phyloP scores from a whole-genome alignment of 1,140 invertebrate genomes.

The Glossosoma conforme region DNA sequence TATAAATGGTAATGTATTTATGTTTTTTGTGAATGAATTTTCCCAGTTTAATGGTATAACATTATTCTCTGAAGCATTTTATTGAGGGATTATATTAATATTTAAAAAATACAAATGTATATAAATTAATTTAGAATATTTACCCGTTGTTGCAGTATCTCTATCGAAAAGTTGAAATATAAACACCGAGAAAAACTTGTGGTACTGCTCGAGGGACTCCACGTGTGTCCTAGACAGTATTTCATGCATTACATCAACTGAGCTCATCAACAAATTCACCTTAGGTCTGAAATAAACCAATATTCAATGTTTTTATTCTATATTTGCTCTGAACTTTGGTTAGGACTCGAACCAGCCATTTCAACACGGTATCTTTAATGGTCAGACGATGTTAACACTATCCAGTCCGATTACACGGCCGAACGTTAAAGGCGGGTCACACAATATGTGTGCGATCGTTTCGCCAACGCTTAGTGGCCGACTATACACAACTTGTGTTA shows the following conservation, averaged over 20 bases:
- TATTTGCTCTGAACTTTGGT: neutral
- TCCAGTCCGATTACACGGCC: no score
- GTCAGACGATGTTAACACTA: no score
- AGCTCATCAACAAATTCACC: slow-evolving; percentile 42
- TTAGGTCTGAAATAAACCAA: slow-evolving; percentile 38
- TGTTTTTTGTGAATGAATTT: no score
- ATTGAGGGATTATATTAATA: no score
- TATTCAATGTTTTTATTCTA: neutral
- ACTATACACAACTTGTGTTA: no score
- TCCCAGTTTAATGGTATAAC: no score
- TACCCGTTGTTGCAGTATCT: slow-evolving; percentile 46
- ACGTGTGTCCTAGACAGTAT: slow-evolving; percentile 44
- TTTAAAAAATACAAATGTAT: no score
- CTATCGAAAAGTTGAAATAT: slow-evolving; percentile 49
- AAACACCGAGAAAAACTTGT: slow-evolving; percentile 46
- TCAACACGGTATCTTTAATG: neutral
- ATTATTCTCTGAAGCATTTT: no score
- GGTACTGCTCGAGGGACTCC: slow-evolving; percentile 44
- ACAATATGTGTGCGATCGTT: no score
- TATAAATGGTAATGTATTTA: no score
- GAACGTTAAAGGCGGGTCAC: no score
- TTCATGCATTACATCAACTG: slow-evolving; percentile 42
- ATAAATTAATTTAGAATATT: slow-evolving; percentile 30
- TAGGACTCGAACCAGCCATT: neutral
- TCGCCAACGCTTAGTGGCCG: no score